A percentile compares a stretch with the other conserved stretches of the same genome.
Evolutionary conservation across 1,140 invertebrate species (phyloP).

Genomic region (Kradibia gibbosae): DNA sequence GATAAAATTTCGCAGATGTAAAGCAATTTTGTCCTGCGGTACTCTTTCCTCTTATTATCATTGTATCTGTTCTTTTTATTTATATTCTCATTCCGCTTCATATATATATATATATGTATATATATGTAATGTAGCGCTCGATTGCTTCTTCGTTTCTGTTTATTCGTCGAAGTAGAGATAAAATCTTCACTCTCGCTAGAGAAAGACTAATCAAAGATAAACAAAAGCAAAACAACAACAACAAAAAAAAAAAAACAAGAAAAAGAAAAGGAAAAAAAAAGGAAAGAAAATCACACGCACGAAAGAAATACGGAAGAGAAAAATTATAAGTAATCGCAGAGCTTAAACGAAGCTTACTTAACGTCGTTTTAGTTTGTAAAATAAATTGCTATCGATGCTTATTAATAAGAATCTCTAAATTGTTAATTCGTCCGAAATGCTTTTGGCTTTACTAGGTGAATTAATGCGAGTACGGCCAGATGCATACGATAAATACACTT

Average conservation of each 20-base stretch:
- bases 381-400: not conserved
- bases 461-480: no score
- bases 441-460: no score
- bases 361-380: not conserved
- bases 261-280: not conserved
- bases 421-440: no score
- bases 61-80: slow-evolving; percentile 27
- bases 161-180: not conserved
- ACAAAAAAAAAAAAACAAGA: not conserved
- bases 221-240: not conserved
- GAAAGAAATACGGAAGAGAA: no score
- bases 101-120: no score
- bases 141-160: not conserved
- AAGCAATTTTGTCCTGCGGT: slow-evolving; percentile 10
- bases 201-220: not conserved
- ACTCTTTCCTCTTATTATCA: slow-evolving; percentile 16
- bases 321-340: not conserved
- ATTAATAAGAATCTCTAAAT: not conserved
- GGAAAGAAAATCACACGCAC: not conserved
- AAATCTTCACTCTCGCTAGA: not conserved
- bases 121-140: not conserved
- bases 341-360: not conserved
- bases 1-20: slow-evolving; percentile 13
- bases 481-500: no score
- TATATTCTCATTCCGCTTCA: not conserved